A percentile compares a stretch with the other conserved stretches of the same genome.
These are phyloP conservation scores for Drosophila tripunctata DNA, from an alignment of 2,888 invertebrate genomes.

Conservation along the genomic window DNA sequence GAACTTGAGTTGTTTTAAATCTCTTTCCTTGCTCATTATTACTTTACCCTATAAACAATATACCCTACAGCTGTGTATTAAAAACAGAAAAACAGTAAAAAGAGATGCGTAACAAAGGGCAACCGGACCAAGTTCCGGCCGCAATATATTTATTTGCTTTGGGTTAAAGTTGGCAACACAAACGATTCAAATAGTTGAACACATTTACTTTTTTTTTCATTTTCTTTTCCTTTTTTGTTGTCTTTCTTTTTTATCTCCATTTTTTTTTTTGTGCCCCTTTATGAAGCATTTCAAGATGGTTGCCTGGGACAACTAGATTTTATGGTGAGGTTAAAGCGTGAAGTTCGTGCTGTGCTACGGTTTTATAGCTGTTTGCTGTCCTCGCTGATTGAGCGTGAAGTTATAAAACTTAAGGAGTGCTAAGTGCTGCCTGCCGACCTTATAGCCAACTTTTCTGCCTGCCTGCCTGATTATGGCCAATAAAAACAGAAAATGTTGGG, in stretches of 20 bases:
- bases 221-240: constrained; percentile 14
- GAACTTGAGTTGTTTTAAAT: no score
- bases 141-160: constrained; percentile 39
- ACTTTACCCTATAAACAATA: not conserved
- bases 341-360: constrained; percentile 49
- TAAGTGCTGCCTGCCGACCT: constrained; percentile 58
- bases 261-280: constrained; percentile 3
- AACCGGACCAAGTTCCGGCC: constrained; percentile 28
- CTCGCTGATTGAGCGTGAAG: constrained; percentile 73
- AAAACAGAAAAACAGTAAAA: constrained; percentile 10
- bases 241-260: constrained; percentile 2
- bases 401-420: constrained; percentile 80
- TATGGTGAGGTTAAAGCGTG: constrained; percentile 58
- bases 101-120: constrained; percentile 26
- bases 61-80: constrained; percentile 14
- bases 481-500: constrained; percentile 55
- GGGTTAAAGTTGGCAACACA: constrained; percentile 24
- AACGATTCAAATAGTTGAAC: constrained; percentile 33
- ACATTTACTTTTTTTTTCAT: constrained; percentile 15
- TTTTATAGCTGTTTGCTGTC: constrained; percentile 46
- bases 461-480: constrained; percentile 62
- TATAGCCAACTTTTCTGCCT: not conserved
- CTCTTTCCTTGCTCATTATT: not conserved
- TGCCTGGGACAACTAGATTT: constrained; percentile 14
- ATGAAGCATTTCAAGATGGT: constrained; percentile 4